Conservation (phyloP, 1,140 invertebrate species). For the Ladona fulva region DNA sequence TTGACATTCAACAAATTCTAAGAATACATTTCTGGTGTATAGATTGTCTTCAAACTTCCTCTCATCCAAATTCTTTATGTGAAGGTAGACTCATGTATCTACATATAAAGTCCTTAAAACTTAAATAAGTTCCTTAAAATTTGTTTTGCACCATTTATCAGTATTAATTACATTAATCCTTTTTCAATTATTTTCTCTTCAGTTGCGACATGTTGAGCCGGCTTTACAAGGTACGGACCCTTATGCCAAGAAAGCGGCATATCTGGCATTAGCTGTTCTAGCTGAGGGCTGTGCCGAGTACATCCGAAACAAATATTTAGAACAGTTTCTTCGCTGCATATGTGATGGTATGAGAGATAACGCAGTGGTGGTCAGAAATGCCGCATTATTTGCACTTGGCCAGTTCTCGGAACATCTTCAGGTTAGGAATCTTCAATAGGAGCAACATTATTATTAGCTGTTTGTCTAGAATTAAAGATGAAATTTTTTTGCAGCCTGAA, state of each 20-base stretch:
- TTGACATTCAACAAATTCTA: no score
- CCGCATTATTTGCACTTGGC: slow-evolving; percentile 69
- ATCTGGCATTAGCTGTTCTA: slow-evolving; percentile 61
- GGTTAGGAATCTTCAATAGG: slow-evolving; percentile 28
- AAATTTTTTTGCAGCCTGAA: slow-evolving; percentile 39
- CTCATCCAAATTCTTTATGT: no score
- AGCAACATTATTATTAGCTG: slow-evolving; percentile 6
- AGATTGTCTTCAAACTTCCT: no score
- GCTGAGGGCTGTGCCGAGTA: slow-evolving; percentile 73
- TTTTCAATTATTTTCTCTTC: slow-evolving; percentile 10
- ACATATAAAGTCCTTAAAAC: no score
- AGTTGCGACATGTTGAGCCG: slow-evolving; percentile 43
- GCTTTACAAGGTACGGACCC: slow-evolving; percentile 47
- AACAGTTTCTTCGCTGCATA: slow-evolving; percentile 57
- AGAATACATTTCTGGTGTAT: no score
- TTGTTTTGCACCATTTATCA: no score
- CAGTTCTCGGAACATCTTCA: slow-evolving; percentile 76
- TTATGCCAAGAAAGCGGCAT: slow-evolving; percentile 57
- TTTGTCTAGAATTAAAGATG: slow-evolving; percentile 5
- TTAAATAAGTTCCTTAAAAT: no score
- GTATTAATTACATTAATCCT: background rate
- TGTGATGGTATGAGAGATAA: slow-evolving; percentile 58
- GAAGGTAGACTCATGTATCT: no score
- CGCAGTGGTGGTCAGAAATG: slow-evolving; percentile 53
- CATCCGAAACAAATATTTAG: slow-evolving; percentile 60